Percentiles rank a stretch among this genome's conserved stretches.
Evolutionary conservation across 2,113 vertebrate genomes (phyloP).

Genomic region (Pterocles orientalis): DNA sequence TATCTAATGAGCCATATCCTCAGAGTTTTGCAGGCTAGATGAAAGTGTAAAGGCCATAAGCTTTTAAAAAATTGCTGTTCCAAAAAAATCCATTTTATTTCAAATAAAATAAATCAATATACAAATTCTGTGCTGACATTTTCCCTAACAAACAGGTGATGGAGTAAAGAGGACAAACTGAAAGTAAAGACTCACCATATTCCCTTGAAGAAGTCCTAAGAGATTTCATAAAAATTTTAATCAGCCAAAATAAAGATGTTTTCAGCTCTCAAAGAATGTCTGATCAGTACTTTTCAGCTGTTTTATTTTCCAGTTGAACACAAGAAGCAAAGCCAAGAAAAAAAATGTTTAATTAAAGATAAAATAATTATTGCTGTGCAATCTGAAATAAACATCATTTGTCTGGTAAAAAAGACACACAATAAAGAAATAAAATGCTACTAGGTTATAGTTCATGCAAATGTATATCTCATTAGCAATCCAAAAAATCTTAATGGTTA

Average conservation of each 20-base stretch:
- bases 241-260: neutral
- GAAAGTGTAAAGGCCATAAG: neutral
- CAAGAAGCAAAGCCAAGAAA: neutral
- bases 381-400: neutral
- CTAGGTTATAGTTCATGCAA: neutral
- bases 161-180: neutral
- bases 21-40: neutral
- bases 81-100: neutral
- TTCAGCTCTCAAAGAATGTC: neutral
- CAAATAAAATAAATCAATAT: neutral
- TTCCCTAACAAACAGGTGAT: neutral
- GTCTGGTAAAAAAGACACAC: neutral
- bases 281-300: neutral
- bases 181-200: neutral
- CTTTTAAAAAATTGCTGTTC: neutral
- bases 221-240: neutral
- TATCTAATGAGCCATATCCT: neutral
- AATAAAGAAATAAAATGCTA: neutral
- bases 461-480: neutral
- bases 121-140: neutral
- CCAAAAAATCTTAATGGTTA: neutral
- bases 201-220: neutral
- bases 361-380: neutral
- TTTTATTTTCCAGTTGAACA: neutral
- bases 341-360: neutral